Evolutionary conservation across 2,113 vertebrate species (phyloP), one percentile per base, ranked within the genome.

Genomic region (Osmerus eperlanus): DNA sequence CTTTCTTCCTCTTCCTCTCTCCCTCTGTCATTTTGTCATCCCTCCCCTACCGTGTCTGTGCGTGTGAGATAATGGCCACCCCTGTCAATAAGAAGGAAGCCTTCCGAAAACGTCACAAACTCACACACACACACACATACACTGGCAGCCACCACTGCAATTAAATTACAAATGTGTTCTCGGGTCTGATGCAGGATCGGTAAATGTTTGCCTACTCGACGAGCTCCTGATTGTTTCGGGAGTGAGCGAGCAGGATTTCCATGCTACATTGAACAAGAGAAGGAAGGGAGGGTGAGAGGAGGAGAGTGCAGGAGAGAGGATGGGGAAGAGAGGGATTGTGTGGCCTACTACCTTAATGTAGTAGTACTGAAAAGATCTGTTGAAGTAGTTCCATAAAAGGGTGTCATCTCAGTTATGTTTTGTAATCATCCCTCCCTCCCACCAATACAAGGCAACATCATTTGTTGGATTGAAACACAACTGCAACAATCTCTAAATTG

Each of bases 161-260:
- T 88, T 81, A 81, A 83, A 86, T 85, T 62, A 83, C 79, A 82
- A 78, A 78, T 32, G 61, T 78, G 79, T 73, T 67, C 67, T 67
- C 61, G 2, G n/a, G 71, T 55, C 65, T 62, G 78, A 81, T 52
- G 72, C 9, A 47, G 74, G 80, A 76, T 79, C 36, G 53, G 82
- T 83, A 76, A 84, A 83, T 81, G 79, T 82, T 77, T 75, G 68
- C 56, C 71, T 67, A 70, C 74, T 81, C 80, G 60, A 25, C 76
- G 70, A 85, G 77, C 41, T 70, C 76, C 73, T 47, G 80, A 79
- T 71, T 75, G 73, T 76, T 52, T 76, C 70, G 15, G 54, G 69
- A 73, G 73, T 78, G 77, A 74, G 77, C 72, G 80, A 85, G 77
- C 81, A 71, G 78, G 68, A 60, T 79, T 65, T 78, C 72, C 70